Percentiles rank a stretch among this genome's conserved stretches.
Conservation (phyloP, 2,797 vertebrate genomes). For the Uromys caudimaculatus region DNA sequence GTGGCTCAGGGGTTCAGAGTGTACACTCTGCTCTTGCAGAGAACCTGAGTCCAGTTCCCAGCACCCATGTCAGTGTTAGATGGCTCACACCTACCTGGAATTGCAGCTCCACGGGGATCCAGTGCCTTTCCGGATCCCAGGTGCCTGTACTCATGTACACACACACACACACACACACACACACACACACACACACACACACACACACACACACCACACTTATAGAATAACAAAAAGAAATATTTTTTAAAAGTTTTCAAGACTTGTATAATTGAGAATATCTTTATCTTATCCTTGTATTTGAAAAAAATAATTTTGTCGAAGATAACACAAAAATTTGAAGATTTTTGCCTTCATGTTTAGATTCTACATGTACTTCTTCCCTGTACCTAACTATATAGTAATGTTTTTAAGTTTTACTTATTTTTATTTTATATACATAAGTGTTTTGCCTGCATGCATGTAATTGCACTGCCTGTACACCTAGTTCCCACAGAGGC, state of each 20-base stretch:
- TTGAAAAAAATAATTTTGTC: background rate
- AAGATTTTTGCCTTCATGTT: background rate
- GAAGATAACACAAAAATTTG: background rate
- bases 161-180: background rate
- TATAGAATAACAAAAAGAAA: background rate
- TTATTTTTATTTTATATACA: background rate
- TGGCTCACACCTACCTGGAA: background rate
- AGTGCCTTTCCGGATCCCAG: background rate
- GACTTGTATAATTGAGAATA: background rate
- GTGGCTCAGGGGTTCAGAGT: background rate
- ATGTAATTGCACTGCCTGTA: background rate
- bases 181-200: background rate
- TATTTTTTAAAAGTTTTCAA: background rate
- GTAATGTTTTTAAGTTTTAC: background rate
- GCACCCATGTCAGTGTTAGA: background rate
- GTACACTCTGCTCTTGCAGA: background rate
- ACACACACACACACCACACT: background rate
- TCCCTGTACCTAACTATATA: background rate
- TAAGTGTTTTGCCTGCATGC: background rate
- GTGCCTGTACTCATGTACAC: background rate
- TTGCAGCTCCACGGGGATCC: background rate
- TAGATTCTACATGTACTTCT: constrained; percentile 31
- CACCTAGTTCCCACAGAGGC: background rate
- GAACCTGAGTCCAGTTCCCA: background rate
- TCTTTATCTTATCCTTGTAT: constrained; percentile 15